phyloP scores from a whole-genome alignment of 2,888 invertebrate genomes.

The Mythimna vitellina region DNA sequence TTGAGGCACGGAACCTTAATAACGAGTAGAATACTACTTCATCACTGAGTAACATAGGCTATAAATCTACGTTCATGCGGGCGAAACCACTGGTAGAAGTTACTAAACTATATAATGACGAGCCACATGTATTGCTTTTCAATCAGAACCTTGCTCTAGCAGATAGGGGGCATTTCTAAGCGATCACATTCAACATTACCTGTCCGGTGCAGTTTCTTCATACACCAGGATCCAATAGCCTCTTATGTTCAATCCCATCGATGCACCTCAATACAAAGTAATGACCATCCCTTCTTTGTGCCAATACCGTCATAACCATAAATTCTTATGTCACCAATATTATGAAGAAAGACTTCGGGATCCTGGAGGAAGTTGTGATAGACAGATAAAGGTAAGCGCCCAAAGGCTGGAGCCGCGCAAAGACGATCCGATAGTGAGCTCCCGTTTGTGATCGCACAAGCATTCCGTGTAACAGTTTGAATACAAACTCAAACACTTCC shows the following conservation, averaged over 20 bases:
- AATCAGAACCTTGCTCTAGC: not conserved
- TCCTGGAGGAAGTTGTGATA: constrained; percentile 29
- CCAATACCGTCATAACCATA: constrained; percentile 56
- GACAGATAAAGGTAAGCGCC: not conserved
- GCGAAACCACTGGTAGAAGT: no score
- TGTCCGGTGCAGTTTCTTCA: not conserved
- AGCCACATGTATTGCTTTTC: no score
- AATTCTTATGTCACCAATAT: constrained; percentile 50
- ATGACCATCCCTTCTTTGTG: constrained; percentile 48
- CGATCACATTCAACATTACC: not conserved
- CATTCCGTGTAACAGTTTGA: no score
- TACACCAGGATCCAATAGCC: constrained; percentile 1
- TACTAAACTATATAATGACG: no score
- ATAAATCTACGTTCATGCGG: no score
- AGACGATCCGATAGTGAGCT: no score
- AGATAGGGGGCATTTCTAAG: not conserved
- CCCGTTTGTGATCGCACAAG: no score
- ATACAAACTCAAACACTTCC: no score
- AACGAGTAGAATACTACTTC: no score
- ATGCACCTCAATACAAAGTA: constrained; percentile 53
- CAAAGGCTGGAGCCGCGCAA: no score
- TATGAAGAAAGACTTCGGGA: constrained; percentile 21
- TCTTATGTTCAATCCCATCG: constrained; percentile 27
- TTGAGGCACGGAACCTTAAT: no score
- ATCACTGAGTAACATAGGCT: no score